phyloP scores from a whole-genome alignment of 2,113 vertebrate species.

The Otocyon megalotis region DNA sequence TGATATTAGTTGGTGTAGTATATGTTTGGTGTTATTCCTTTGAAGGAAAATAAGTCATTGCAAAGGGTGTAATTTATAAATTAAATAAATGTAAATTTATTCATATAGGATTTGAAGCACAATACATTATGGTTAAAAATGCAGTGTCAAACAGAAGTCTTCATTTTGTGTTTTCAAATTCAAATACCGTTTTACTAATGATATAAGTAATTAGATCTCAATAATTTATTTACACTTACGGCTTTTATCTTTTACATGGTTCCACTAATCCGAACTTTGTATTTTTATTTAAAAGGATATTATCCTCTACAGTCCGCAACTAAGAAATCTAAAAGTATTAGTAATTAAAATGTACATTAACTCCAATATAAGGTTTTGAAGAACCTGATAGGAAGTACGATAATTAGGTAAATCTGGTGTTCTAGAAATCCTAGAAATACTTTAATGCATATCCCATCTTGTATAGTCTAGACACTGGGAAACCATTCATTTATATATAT shows the following conservation, averaged over 20 bases:
- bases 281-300: constrained; percentile 22
- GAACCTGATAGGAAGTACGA: not conserved
- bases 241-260: not conserved
- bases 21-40: not conserved
- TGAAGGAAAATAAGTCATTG: not conserved
- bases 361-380: not conserved
- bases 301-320: not conserved
- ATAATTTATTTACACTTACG: not conserved
- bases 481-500: not conserved
- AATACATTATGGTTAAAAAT: constrained; percentile 18
- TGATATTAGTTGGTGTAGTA: not conserved
- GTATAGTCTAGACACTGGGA: not conserved
- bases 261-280: not conserved
- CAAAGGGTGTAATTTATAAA: not conserved
- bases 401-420: not conserved
- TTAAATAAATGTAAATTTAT: not conserved
- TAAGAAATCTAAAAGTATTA: constrained; percentile 44
- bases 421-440: not conserved
- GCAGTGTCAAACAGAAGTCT: not conserved
- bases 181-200: constrained; percentile 20
- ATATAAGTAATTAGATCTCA: not conserved
- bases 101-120: not conserved
- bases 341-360: not conserved
- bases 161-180: constrained; percentile 35
- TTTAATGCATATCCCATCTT: constrained; percentile 9